Percentiles rank a stretch among this genome's conserved stretches.
These are phyloP conservation scores for Sciaenops ocellatus DNA, from an alignment of 2,797 vertebrate species.

Conservation along the genomic window DNA sequence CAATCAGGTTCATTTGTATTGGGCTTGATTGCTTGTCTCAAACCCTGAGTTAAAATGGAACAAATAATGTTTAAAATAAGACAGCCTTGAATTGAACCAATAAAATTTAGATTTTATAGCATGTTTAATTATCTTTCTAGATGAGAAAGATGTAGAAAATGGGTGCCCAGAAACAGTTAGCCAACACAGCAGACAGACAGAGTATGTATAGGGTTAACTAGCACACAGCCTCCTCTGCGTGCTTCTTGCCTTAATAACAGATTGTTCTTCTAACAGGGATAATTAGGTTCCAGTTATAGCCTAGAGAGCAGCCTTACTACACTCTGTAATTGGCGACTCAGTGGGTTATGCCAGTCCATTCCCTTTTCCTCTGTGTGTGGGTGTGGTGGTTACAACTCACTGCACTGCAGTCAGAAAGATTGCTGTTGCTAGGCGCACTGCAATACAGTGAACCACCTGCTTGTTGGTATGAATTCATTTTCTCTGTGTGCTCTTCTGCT, in stretches of 20 bases:
- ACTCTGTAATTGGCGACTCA: conserved; percentile 86
- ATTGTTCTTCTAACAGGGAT: conserved; percentile 84
- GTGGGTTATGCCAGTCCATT: conserved; percentile 80
- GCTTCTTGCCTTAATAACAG: conserved; percentile 84
- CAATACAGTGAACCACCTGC: conserved; percentile 72
- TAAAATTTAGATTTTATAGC: background rate
- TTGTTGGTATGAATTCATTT: conserved; percentile 67
- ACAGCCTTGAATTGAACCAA: background rate
- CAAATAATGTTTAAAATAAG: background rate
- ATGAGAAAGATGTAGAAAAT: background rate
- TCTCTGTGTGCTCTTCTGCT: conserved; percentile 35
- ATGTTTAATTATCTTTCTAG: background rate
- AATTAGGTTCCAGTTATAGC: conserved; percentile 88
- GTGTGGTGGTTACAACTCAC: conserved; percentile 80
- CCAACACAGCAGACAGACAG: conserved; percentile 8
- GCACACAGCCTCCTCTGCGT: conserved; percentile 43
- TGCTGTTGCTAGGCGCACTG: conserved; percentile 81
- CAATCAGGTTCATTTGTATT: conserved; percentile 27
- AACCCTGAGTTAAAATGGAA: background rate
- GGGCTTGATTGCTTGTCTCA: conserved; percentile 26
- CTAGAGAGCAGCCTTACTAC: conserved; percentile 75
- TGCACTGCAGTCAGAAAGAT: conserved; percentile 81
- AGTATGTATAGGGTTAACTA: conserved; percentile 65
- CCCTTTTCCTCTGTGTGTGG: conserved; percentile 73
- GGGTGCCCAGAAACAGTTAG: background rate